These are phyloP conservation scores for Caranx melampygus DNA, from an alignment of 2,113 vertebrate genomes.

Conservation along the genomic window DNA sequence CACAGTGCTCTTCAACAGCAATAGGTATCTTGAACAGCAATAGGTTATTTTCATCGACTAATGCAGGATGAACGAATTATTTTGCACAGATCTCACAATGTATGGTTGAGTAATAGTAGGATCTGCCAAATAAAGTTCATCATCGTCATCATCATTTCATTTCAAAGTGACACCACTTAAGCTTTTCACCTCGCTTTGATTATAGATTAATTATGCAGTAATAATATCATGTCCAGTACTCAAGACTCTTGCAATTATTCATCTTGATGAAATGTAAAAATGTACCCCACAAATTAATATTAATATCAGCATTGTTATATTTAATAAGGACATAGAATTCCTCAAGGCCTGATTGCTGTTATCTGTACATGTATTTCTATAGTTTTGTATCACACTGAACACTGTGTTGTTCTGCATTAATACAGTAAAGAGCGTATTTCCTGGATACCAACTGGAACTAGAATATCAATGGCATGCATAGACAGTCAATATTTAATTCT, in stretches of 20 bases:
- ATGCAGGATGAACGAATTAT: background rate
- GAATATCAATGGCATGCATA: constrained; percentile 58
- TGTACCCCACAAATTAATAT: background rate
- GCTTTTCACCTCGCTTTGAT: background rate
- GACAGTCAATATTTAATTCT: constrained; percentile 77
- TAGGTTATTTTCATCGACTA: constrained; percentile 12
- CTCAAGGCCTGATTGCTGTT: background rate
- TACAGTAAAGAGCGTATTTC: constrained; percentile 12
- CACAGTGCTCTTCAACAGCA: constrained; percentile 27
- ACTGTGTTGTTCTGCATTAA: constrained; percentile 9
- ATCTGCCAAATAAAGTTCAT: background rate
- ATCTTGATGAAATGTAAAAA: background rate
- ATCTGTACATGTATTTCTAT: background rate
- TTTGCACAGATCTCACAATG: background rate
- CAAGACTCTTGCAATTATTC: background rate
- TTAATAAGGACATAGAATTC: background rate
- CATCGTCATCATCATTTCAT: background rate
- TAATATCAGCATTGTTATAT: background rate
- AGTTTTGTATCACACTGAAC: background rate
- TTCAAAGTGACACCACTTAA: background rate
- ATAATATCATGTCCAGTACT: background rate
- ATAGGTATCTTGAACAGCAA: constrained; percentile 40
- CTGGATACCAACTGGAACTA: constrained; percentile 20
- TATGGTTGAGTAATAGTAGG: background rate
- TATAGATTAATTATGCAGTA: background rate